Evolutionary conservation across 2,113 vertebrate genomes (phyloP).

Genomic region (Phyllopteryx taeniolatus): DNA sequence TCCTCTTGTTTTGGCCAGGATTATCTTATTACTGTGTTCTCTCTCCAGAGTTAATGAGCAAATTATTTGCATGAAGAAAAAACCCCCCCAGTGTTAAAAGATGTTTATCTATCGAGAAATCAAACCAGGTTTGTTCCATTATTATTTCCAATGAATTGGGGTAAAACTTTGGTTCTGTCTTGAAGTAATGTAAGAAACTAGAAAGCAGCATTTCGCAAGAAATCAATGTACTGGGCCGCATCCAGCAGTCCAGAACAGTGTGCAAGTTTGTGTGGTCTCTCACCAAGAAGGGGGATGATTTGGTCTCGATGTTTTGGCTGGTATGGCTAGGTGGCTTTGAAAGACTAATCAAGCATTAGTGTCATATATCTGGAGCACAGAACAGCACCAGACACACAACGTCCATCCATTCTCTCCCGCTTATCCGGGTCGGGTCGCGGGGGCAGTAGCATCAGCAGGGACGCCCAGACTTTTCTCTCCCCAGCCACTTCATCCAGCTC

Average conservation of each 20-base stretch:
- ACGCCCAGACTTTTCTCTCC: no score
- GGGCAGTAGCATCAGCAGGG: no score
- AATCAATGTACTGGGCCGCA: constrained; percentile 16
- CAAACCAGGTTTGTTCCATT: constrained; percentile 49
- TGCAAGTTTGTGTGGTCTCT: neutral
- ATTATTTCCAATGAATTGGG: constrained; percentile 46
- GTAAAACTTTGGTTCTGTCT: constrained; percentile 67
- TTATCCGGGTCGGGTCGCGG: no score
- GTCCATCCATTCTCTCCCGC: no score
- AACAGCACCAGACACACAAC: constrained; percentile 53
- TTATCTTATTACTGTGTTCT: neutral
- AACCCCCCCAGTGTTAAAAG: neutral
- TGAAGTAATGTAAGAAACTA: constrained; percentile 52
- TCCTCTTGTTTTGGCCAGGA: neutral
- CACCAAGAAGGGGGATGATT: constrained; percentile 38
- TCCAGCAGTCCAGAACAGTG: constrained; percentile 27
- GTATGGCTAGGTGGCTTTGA: constrained; percentile 33
- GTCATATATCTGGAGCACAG: constrained; percentile 36
- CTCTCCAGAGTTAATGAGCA: neutral
- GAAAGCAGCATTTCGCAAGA: constrained; percentile 57
- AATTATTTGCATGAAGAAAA: neutral
- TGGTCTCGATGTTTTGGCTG: constrained; percentile 32
- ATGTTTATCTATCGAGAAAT: neutral
- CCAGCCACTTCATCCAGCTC: no score
- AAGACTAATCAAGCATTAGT: constrained; percentile 30